phyloP scores from a whole-genome alignment of 53 echinoderm and acorn worm species.

The Stichopus horrens region DNA sequence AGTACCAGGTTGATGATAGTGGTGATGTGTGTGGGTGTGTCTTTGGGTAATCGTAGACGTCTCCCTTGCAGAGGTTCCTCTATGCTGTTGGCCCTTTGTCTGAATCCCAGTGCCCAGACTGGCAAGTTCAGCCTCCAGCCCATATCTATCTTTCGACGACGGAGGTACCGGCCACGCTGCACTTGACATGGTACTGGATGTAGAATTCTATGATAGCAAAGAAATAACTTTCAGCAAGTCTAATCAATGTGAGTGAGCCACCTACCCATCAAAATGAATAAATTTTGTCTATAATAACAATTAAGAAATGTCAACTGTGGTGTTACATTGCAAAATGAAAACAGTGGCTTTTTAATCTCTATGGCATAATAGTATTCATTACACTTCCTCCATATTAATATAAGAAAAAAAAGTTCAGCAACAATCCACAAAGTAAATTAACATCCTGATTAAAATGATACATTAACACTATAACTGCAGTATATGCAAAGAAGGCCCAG shows the following conservation, averaged over 20 bases:
- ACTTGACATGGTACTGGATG: constrained; percentile 69
- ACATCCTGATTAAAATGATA: too few species aligned
- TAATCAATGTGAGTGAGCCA: not conserved
- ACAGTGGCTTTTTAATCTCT: too few species aligned
- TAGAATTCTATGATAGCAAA: constrained; percentile 42
- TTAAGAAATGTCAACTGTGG: too few species aligned
- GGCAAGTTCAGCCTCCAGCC: constrained; percentile 55
- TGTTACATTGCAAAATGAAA: too few species aligned
- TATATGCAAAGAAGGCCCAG: too few species aligned
- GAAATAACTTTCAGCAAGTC: not conserved
- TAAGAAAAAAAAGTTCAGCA: too few species aligned
- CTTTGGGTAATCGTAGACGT: constrained; percentile 41
- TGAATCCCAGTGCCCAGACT: constrained; percentile 52
- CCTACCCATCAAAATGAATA: not conserved
- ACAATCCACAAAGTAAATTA: too few species aligned
- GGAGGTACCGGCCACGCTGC: constrained; percentile 74
- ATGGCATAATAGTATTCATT: too few species aligned
- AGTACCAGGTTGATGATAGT: constrained; percentile 67
- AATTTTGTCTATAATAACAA: too few species aligned
- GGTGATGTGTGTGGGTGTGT: constrained; percentile 74
- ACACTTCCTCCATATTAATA: too few species aligned
- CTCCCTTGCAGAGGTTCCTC: not conserved
- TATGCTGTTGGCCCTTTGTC: not conserved
- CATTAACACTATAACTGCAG: too few species aligned
- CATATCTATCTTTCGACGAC: constrained; percentile 22